A percentile compares a stretch with the other conserved stretches of the same genome.
These are phyloP conservation scores for Drosophila murphyi DNA, from an alignment of 1,140 invertebrate genomes.

Conservation along the genomic window DNA sequence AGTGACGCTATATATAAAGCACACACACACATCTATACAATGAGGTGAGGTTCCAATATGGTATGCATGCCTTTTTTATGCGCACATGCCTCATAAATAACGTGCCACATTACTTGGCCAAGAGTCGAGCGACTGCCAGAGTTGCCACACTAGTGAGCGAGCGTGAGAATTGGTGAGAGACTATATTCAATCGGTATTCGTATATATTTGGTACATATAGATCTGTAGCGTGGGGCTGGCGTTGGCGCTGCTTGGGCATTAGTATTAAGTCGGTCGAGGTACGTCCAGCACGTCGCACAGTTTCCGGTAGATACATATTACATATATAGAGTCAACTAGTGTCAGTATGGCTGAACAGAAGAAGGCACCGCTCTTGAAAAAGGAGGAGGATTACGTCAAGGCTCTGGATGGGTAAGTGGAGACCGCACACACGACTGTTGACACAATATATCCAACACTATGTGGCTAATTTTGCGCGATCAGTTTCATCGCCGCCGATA, in stretches of 20 bases:
- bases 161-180: background rate
- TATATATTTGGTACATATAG: conserved; percentile 51
- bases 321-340: conserved; percentile 10
- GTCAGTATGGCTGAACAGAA: conserved; percentile 81
- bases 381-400: conserved; percentile 83
- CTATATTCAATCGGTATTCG: background rate
- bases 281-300: conserved; percentile 79
- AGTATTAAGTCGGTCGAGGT: conserved; percentile 83
- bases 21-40: conserved; percentile 15
- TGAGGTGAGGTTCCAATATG: conserved; percentile 65
- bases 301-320: conserved; percentile 71
- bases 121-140: conserved; percentile 47
- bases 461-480: background rate
- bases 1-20: conserved; percentile 21
- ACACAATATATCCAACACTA: background rate
- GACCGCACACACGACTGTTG: background rate
- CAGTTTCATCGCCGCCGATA: conserved; percentile 79
- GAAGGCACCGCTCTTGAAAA: conserved; percentile 80
- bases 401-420: conserved; percentile 76
- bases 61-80: conserved; percentile 74
- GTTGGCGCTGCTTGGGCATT: conserved; percentile 58
- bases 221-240: conserved; percentile 47
- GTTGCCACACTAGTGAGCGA: conserved; percentile 54
- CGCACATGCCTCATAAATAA: conserved; percentile 79
- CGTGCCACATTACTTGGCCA: conserved; percentile 74